Percentiles rank a stretch among this genome's conserved stretches.
phyloP scores from a whole-genome alignment of 1,140 invertebrate species.

The Stenopsyche tienmushanensis region DNA sequence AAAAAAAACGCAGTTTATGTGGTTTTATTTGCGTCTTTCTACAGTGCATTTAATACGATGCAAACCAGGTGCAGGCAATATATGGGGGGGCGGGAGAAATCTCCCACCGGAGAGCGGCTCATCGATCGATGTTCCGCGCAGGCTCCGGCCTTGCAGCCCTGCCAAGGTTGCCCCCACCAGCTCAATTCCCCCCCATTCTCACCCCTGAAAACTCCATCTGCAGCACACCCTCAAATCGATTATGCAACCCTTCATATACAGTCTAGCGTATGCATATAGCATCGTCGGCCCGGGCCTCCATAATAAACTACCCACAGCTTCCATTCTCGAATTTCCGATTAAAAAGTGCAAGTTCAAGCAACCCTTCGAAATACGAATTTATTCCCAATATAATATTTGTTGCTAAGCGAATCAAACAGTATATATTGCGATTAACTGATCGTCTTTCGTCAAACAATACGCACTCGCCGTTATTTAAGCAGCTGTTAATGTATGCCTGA shows the following conservation, averaged over 20 bases:
- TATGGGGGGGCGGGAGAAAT: neutral
- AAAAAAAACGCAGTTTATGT: neutral
- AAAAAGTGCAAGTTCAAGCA: no score
- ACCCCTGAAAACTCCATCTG: neutral
- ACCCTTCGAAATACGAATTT: no score
- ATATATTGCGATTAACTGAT: no score
- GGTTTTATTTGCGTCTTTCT: neutral
- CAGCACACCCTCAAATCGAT: conserved; percentile 6
- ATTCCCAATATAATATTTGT: no score
- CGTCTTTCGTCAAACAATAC: no score
- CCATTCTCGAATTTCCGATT: no score
- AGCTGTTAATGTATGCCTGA: no score
- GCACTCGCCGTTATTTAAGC: no score
- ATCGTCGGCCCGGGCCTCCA: no score
- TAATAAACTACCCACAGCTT: no score
- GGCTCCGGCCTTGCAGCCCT: conserved; percentile 25
- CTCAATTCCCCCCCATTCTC: neutral
- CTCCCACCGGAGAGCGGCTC: neutral
- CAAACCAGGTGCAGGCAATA: neutral
- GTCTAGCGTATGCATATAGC: no score
- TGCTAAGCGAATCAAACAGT: no score
- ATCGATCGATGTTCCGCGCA: conserved; percentile 17
- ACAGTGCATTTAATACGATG: neutral
- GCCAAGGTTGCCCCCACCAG: conserved; percentile 15
- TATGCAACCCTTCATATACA: conserved; percentile 24